Conservation (phyloP, 2,113 vertebrate species). For the Silurus meridionalis region DNA sequence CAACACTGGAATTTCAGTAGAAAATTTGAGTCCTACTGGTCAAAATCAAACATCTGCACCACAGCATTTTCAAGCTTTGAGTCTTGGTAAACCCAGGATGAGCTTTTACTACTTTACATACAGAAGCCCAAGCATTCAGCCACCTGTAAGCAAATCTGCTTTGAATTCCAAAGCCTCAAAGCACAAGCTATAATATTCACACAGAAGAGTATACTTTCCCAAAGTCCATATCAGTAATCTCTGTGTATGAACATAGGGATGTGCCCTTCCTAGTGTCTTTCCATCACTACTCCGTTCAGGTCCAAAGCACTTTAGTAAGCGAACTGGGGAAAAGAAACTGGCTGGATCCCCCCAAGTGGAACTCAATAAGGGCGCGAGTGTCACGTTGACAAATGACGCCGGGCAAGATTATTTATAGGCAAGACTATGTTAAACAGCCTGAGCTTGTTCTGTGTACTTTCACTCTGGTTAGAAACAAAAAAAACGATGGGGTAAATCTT, state of each 20-base stretch:
- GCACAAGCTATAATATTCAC: constrained; percentile 24
- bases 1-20: not conserved
- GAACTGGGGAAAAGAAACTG: constrained; percentile 45
- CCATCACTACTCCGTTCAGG: constrained; percentile 27
- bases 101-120: constrained; percentile 21
- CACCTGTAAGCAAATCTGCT: constrained; percentile 30
- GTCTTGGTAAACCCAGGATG: constrained; percentile 9
- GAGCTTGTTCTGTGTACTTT: constrained; percentile 56
- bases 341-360: constrained; percentile 71
- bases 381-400: constrained; percentile 75
- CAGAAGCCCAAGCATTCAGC: constrained; percentile 15
- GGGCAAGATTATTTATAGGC: constrained; percentile 73
- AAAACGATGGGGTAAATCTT: constrained; percentile 58
- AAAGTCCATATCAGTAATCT: constrained; percentile 28
- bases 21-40: not conserved
- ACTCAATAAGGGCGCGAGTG: constrained; percentile 76
- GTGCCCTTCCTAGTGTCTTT: constrained; percentile 17
- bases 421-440: constrained; percentile 73
- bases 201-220: not conserved
- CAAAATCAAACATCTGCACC: not conserved
- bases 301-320: constrained; percentile 38
- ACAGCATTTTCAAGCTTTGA: constrained; percentile 13
- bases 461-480: constrained; percentile 27
- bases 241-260: constrained; percentile 22
- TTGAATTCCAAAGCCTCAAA: constrained; percentile 45